Evolutionary conservation across 2,113 vertebrate genomes (phyloP), one percentile per base, ranked within the genome.

Genomic region (Thymallus thymallus): DNA sequence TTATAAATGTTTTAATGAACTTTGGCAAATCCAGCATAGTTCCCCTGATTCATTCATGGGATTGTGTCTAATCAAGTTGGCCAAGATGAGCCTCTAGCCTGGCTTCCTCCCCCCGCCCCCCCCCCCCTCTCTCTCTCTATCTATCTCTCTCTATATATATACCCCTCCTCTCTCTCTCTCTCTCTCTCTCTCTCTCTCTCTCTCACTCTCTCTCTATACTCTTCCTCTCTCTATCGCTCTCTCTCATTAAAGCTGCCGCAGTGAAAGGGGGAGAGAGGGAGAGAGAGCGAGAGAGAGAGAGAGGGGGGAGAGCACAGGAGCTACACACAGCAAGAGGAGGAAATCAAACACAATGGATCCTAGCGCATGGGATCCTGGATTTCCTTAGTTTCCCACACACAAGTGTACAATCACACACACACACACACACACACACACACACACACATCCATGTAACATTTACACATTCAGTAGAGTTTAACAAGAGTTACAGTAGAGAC

Each of bases 311-410:
- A 85, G 78, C 82, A 74, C 75, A 76, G 82, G 66, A 70, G 72
- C 80, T 72, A 80, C 84, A 86, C 76, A 83, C 76, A 72, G 9
- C 51, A 71, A 82, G 77, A 75, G 78, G 79, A 89, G 88, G 89
- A 91, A 91, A 81, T 83, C 22, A 69, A 86, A 86, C 73, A 92
- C 91, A 92, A 90, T 91, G 81, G 89, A 81, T 76, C 76, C 73
- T 84, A 87, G 86, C 74, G 80, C 87, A 89, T 92, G 91, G 91
- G 91, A 92, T 88, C 83, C 80, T 84, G 85, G 82, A 87, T 84
- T 90, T 91, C 91, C 91, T 91, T 87, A 84, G 86, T 90, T 92
- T 92, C 91, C 90, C 91, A 92, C 89, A 76, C 30, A 66, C 72
- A 84, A 20, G 16, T 20, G 77, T 73, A 84, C 76, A 68, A 74